Base-by-base conservation (phyloP, 1,140 invertebrate species). In the Dreissena polymorpha region DNA sequence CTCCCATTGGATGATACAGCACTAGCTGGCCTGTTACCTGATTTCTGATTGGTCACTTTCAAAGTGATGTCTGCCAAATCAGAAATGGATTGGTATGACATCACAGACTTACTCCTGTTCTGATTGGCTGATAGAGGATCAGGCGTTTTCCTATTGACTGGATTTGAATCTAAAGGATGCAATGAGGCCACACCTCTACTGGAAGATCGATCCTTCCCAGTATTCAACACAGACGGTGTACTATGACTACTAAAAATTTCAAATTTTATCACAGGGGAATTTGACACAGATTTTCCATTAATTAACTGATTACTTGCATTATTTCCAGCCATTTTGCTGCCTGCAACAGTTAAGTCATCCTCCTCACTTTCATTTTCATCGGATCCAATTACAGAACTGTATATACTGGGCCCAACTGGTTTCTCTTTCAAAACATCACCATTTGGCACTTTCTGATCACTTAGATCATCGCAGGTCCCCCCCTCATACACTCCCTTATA, bases 381-480 rank as follows among this genome's bases (percentile, higher is more conserved):
- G 0, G 77, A 69, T 3, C 71, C 68, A 6, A 39, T 16, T 2
- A 13, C 23, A 60, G 10, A 70, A 55, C 55, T 80, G 23, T 80
- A 80, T 18, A 80, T 80, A 80, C 77, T 80, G 39, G 77, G 69
- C 12, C 39, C 53, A 70, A 60, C 50, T 53, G 75, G 51, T 25
- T 53, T 29, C 29, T 13, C 2, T 68, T 68, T 51, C n/a, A n/a
- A 18, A 51, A 10, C 27, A 67, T 53, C 53, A 55, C 12, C 18
- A 55, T 55, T 55, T 55, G 53, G 53, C 53, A 55, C 53, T 12
- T 55, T 55, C 12, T 55, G n/a, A n/a, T n/a, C n/a, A n/a, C n/a
- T n/a, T n/a, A n/a, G n/a, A n/a, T n/a, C n/a, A n/a, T n/a, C n/a
- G n/a, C n/a, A n/a, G n/a, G n/a, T n/a, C n/a, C n/a, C n/a, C n/a